These are phyloP conservation scores for Polyodon spathula DNA, from an alignment of 2,113 vertebrate species.

Conservation along the genomic window DNA sequence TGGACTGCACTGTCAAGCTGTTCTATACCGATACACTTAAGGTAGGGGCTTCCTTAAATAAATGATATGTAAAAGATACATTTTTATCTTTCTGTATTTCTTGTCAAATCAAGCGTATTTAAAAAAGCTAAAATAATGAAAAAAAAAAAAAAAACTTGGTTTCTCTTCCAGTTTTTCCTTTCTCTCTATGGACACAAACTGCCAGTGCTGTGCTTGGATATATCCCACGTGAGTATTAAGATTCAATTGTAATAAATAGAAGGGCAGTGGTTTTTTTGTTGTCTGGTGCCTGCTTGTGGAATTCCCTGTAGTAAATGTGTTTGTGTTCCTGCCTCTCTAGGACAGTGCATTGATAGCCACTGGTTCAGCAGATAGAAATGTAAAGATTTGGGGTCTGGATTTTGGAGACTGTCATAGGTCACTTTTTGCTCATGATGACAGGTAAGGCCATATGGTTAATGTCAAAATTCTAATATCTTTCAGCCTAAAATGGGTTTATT, in stretches of 20 bases:
- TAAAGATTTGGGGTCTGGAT: slow-evolving; percentile 96
- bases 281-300: background rate
- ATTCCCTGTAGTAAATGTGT: background rate
- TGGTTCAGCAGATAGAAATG: slow-evolving; percentile 87
- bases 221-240: slow-evolving; percentile 77
- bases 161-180: slow-evolving; percentile 75
- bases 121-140: background rate
- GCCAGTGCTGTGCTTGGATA: slow-evolving; percentile 92
- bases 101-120: background rate
- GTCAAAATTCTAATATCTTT: no score
- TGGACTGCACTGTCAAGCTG: slow-evolving; percentile 91
- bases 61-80: background rate
- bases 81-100: background rate
- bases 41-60: slow-evolving; percentile 42
- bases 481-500: background rate
- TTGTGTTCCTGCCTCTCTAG: slow-evolving; percentile 38
- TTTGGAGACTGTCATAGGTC: slow-evolving; percentile 96
- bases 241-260: background rate
- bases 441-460: slow-evolving; percentile 43
- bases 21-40: slow-evolving; percentile 89
- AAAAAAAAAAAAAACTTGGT: background rate
- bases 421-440: slow-evolving; percentile 95
- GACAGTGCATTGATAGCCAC: slow-evolving; percentile 83
- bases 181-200: slow-evolving; percentile 95
- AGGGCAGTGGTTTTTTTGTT: background rate